Conservation (phyloP, 2,888 invertebrate genomes). For the Phortica magna region DNA sequence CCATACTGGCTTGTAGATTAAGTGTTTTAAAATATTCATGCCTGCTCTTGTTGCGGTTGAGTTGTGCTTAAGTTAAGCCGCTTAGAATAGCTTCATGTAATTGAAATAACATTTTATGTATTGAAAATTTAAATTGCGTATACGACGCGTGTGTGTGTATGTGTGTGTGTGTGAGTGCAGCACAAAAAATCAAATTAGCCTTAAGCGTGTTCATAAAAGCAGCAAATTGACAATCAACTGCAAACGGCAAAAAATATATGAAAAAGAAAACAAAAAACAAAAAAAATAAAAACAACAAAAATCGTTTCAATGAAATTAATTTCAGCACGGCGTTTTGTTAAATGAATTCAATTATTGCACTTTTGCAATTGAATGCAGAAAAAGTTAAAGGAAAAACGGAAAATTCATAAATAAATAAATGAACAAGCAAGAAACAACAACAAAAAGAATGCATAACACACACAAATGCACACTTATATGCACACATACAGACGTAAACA, state of each 20-base stretch:
- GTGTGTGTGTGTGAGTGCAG: not conserved
- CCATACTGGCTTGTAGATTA: too few species aligned
- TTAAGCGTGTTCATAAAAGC: not conserved
- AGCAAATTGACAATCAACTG: not conserved
- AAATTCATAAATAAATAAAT: not conserved
- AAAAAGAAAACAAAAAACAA: too few species aligned
- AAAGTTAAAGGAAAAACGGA: not conserved
- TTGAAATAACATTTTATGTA: not conserved
- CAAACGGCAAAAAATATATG: not conserved
- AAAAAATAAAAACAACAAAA: too few species aligned
- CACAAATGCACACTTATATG: not conserved
- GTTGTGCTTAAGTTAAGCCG: too few species aligned
- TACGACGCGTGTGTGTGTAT: not conserved
- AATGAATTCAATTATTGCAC: slow-evolving; percentile 4
- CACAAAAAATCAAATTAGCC: not conserved
- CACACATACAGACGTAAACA: slow-evolving; percentile 1
- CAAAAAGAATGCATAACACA: not conserved
- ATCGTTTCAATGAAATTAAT: not conserved
- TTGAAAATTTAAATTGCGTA: not conserved
- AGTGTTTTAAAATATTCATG: too few species aligned
- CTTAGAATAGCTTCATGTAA: too few species aligned
- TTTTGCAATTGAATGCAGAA: not conserved
- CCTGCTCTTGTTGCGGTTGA: too few species aligned
- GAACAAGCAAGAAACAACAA: not conserved
- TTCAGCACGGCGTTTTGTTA: not conserved